Evolutionary conservation across 1,140 invertebrate species (phyloP), one percentile per base, ranked within the genome.

Genomic region (Achroia grisella): DNA sequence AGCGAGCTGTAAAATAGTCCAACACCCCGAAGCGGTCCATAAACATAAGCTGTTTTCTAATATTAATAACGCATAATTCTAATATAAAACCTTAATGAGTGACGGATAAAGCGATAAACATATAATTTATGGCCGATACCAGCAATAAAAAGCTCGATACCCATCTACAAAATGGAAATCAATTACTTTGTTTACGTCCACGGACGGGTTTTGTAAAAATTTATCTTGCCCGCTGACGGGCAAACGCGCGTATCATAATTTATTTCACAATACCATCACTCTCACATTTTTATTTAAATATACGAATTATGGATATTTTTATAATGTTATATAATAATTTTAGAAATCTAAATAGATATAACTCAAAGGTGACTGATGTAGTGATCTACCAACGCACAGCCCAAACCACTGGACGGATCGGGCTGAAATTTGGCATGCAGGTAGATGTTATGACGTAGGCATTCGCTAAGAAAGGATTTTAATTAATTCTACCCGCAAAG

Each of bases 31-130:
- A 47, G 48, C 54, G 43, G 15, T 47, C 42, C 63, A 63, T 77
- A 76, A 76, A 77, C 66, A 59, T 65, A 61, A 59, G 50, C 55
- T 58, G 62, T 70, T 75, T 71, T 76, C 61, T 71, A 67, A 74
- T 67, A 80, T 80, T 77, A 76, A 74, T 80, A 77, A 64, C 58
- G 70, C 63, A 69, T 77, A 78, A 71, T 66, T 62, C 54, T 61
- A 62, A 70, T 67, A 79, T 75, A 71, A 78, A 74, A 69, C 65
- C 66, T 71, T 74, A 80, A 80, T 78, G 74, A 80, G 68, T 67
- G 59, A 65, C 60, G 65, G 76, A 80, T 80, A 81, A 70, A 76
- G 69, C 63, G 48, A 76, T 81, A 78, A 78, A 78, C 47, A 39
- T 35, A 14, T 55, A 57, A 79, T 70, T 76, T 79, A 77, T 57